Percentiles rank a stretch among this genome's conserved stretches.
These are phyloP conservation scores for Drosophila persimilis DNA, from an alignment of 1,140 invertebrate species.

Conservation along the genomic window DNA sequence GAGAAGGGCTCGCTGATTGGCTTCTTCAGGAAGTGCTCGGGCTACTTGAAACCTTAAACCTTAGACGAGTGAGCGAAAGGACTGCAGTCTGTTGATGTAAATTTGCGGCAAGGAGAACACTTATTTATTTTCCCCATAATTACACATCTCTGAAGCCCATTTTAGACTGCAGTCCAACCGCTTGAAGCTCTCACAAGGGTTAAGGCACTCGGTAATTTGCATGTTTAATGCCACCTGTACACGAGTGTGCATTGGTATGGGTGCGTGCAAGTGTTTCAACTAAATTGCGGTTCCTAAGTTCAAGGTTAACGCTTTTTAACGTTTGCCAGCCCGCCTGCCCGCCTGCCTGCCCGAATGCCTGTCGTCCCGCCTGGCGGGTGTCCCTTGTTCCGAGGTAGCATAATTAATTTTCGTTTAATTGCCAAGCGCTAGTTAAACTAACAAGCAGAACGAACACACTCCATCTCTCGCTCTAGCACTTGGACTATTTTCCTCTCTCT, in stretches of 20 bases:
- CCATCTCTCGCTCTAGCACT: background rate
- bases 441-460: conserved; percentile 77
- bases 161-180: too few species aligned
- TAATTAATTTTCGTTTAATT: conserved; percentile 80
- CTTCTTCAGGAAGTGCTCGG: conserved; percentile 31
- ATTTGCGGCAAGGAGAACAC: too few species aligned
- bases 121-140: background rate
- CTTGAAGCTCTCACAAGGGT: background rate
- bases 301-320: conserved; percentile 57
- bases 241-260: background rate
- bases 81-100: background rate
- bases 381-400: conserved; percentile 60
- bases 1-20: conserved; percentile 65
- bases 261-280: conserved; percentile 21
- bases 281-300: conserved; percentile 53
- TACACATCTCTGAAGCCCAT: too few species aligned
- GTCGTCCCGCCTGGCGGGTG: conserved; percentile 19
- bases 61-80: background rate
- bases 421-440: conserved; percentile 77
- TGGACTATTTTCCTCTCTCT: background rate
- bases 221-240: background rate
- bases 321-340: conserved; percentile 12
- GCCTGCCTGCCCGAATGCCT: background rate
- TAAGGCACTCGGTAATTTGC: conserved; percentile 1
- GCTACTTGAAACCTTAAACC: conserved; percentile 20